A percentile compares a stretch with the other conserved stretches of the same genome.
Conservation (phyloP, 1,140 invertebrate species). For the Meloidogyne chitwoodi region DNA sequence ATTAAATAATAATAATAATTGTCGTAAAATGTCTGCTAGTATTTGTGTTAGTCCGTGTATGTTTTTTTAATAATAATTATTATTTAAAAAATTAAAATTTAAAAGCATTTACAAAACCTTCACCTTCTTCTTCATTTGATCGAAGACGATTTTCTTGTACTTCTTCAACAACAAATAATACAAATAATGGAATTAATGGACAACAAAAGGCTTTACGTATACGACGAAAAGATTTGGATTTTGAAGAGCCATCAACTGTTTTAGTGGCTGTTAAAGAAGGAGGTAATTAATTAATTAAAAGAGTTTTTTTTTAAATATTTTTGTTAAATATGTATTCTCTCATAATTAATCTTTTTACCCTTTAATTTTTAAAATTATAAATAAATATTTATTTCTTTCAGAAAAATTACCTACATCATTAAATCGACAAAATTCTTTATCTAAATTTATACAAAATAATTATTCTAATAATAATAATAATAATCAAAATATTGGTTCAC, state of each 20-base stretch:
- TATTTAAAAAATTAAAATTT: neutral
- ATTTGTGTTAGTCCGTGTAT: neutral
- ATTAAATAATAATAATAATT: slow-evolving; percentile 6
- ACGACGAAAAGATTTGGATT: slow-evolving; percentile 40
- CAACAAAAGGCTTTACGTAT: slow-evolving; percentile 7
- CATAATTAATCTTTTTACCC: too few species aligned
- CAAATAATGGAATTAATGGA: neutral
- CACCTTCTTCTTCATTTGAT: neutral
- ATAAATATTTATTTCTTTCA: neutral
- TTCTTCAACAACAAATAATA: neutral
- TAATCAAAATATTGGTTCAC: neutral
- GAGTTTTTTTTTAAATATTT: too few species aligned
- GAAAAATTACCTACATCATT: neutral
- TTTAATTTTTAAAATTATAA: too few species aligned
- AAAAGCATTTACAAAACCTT: neutral
- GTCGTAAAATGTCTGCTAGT: slow-evolving; percentile 13
- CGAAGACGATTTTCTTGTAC: neutral
- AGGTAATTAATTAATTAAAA: slow-evolving; percentile 19
- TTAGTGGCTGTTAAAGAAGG: slow-evolving; percentile 40
- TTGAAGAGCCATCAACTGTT: slow-evolving; percentile 30
- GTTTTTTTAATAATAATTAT: neutral
- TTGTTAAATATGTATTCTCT: too few species aligned
- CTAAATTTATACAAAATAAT: neutral
- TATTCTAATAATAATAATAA: too few species aligned
- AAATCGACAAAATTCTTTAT: neutral